Conservation (phyloP, 1,140 invertebrate genomes). For the Drosophila kepulauana region DNA sequence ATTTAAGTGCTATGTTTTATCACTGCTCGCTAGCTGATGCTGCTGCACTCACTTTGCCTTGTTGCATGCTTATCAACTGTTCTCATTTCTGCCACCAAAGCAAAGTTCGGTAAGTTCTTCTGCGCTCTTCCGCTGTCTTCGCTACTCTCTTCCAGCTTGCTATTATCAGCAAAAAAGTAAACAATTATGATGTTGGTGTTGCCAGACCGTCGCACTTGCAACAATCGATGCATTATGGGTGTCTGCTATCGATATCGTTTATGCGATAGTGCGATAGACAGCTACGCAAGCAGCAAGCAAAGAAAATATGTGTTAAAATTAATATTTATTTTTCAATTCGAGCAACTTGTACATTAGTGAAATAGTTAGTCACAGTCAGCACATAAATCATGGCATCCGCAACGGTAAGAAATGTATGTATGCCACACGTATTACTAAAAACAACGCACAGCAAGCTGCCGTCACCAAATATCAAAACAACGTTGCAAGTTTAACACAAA, state of each 20-base stretch:
- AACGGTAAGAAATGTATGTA: constrained; percentile 85
- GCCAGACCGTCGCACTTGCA: constrained; percentile 19
- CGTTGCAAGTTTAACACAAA: constrained; percentile 9
- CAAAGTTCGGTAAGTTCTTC: constrained; percentile 1
- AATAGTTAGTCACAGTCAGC: constrained; percentile 36
- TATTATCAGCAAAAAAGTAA: constrained; percentile 56
- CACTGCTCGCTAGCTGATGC: constrained; percentile 4
- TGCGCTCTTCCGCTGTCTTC: background rate
- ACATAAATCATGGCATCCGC: constrained; percentile 75
- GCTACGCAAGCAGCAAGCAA: constrained; percentile 62
- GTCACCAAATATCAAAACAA: constrained; percentile 29
- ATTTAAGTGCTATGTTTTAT: constrained; percentile 3
- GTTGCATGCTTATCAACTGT: constrained; percentile 24
- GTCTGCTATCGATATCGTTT: constrained; percentile 18
- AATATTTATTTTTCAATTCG: constrained; percentile 22
- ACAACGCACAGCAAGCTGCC: constrained; percentile 28
- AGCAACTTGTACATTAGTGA: constrained; percentile 40
- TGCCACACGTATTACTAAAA: constrained; percentile 69
- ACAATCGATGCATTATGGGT: no score
- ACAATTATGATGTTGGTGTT: constrained; percentile 47
- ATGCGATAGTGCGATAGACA: constrained; percentile 41
- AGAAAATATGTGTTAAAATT: constrained; percentile 66
- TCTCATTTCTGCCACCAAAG: constrained; percentile 29
- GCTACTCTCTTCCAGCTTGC: background rate
- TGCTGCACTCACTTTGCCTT: constrained; percentile 13